Percentiles rank a stretch among this genome's conserved stretches.
These are phyloP conservation scores for Acanthosepion lycidas DNA, from an alignment of 2,888 invertebrate species.

Conservation along the genomic window DNA sequence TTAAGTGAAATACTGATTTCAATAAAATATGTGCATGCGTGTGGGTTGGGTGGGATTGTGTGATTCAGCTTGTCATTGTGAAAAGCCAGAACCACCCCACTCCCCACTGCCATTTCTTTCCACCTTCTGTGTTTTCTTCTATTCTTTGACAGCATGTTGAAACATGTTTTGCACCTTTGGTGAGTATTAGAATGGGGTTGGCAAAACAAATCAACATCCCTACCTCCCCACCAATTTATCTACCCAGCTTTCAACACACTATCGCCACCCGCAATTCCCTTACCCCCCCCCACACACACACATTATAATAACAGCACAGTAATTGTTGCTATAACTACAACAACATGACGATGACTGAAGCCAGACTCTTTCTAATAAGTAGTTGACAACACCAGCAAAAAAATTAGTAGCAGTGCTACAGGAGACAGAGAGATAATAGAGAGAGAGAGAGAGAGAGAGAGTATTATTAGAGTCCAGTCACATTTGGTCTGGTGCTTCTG, in stretches of 20 bases:
- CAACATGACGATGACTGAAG: background rate
- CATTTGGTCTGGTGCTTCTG: no score
- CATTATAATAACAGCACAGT: background rate
- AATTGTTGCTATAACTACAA: constrained; percentile 6
- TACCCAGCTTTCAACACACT: background rate
- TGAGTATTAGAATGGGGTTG: no score
- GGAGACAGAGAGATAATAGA: background rate
- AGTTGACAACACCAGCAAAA: background rate
- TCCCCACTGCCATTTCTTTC: no score
- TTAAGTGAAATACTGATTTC: no score
- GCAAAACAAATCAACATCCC: no score
- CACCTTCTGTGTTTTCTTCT: no score
- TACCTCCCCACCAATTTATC: no score
- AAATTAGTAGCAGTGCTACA: background rate
- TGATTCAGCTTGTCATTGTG: no score
- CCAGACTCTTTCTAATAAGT: background rate
- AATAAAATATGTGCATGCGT: no score
- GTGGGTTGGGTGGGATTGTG: no score
- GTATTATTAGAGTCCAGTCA: background rate
- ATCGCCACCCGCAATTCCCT: background rate
- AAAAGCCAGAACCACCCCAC: background rate
- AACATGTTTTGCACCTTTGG: no score
- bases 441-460: background rate
- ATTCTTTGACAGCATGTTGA: no score
- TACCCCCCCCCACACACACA: background rate